phyloP scores from a whole-genome alignment of 2,113 vertebrate genomes.

The Catharus minimus region DNA sequence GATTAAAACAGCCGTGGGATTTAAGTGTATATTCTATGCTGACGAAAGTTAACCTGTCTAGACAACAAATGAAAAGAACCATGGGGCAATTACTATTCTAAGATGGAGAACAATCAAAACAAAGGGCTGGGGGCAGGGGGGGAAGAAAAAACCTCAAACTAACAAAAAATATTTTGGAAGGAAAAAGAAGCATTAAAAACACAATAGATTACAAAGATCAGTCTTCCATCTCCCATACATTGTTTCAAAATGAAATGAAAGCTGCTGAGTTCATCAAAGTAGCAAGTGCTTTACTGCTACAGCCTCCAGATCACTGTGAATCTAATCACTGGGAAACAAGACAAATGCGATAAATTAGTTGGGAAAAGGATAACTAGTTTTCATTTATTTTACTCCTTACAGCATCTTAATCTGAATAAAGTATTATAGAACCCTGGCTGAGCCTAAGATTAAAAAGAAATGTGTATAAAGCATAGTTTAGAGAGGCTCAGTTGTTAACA shows the following conservation, averaged over 20 bases:
- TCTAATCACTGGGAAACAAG: slow-evolving; percentile 4
- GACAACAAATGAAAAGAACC: not conserved
- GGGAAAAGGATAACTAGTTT: not conserved
- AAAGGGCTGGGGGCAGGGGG: too few relatives aligned
- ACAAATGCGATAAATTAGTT: not conserved
- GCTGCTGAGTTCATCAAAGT: slow-evolving; percentile 3
- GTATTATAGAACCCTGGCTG: not conserved
- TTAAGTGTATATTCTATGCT: not conserved
- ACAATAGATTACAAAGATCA: not conserved
- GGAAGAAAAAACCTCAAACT: accelerated
- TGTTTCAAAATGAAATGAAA: slow-evolving; percentile 13
- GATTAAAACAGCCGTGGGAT: not conserved
- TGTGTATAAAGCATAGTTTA: not conserved
- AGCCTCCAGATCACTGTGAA: not conserved
- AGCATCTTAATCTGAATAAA: not conserved
- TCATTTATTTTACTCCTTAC: not conserved
- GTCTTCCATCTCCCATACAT: slow-evolving; percentile 7
- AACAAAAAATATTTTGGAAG: not conserved
- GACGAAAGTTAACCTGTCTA: not conserved
- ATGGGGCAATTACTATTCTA: not conserved
- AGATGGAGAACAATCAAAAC: not conserved
- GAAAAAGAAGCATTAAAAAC: not conserved
- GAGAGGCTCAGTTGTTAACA: slow-evolving; percentile 17
- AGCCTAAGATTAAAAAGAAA: not conserved
- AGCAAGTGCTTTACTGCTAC: not conserved